These are phyloP conservation scores for Petrosia ficiformis DNA, from an alignment of 37 sponge, comb jelly and placozoan genomes.

Conservation along the genomic window DNA sequence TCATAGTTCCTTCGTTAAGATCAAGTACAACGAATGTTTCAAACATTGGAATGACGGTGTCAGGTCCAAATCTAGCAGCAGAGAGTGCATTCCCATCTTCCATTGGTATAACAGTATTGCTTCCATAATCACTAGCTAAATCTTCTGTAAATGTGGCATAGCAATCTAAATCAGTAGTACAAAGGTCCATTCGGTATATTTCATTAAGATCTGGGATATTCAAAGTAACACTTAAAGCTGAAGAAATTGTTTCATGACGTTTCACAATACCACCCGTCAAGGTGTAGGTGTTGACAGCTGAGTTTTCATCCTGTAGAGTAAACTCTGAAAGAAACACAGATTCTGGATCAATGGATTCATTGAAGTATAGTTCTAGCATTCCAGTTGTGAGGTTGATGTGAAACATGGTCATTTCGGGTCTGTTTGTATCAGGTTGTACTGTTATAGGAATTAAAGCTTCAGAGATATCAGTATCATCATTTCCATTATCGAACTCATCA, in stretches of 20 bases:
- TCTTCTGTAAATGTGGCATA: conserved; percentile 24
- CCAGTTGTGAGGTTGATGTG: conserved; percentile 71
- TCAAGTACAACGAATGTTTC: conserved; percentile 50
- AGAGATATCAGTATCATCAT: conserved; percentile 7
- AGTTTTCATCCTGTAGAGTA: conserved; percentile 40
- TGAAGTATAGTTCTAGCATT: conserved; percentile 55
- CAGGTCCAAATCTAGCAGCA: conserved; percentile 44
- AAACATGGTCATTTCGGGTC: conserved; percentile 63
- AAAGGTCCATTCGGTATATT: conserved; percentile 56
- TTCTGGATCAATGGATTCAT: conserved; percentile 54
- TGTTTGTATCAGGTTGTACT: conserved; percentile 37
- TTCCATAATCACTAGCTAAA: conserved; percentile 48
- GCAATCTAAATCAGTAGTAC: conserved; percentile 42
- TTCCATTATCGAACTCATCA: conserved; percentile 54
- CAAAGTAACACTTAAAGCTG: conserved; percentile 47
- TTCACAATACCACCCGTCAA: conserved; percentile 61
- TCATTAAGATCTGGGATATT: conserved; percentile 63
- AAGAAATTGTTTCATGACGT: conserved; percentile 39
- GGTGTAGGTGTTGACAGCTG: conserved; percentile 9
- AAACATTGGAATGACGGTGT: conserved; percentile 44
- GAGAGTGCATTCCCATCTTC: conserved; percentile 15
- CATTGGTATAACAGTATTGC: conserved; percentile 26
- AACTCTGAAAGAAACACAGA: conserved; percentile 41
- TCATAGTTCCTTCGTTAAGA: conserved; percentile 51
- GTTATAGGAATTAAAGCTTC: conserved; percentile 19